Evolutionary conservation across 2,888 invertebrate genomes (phyloP).

Genomic region (Artemia sp.): DNA sequence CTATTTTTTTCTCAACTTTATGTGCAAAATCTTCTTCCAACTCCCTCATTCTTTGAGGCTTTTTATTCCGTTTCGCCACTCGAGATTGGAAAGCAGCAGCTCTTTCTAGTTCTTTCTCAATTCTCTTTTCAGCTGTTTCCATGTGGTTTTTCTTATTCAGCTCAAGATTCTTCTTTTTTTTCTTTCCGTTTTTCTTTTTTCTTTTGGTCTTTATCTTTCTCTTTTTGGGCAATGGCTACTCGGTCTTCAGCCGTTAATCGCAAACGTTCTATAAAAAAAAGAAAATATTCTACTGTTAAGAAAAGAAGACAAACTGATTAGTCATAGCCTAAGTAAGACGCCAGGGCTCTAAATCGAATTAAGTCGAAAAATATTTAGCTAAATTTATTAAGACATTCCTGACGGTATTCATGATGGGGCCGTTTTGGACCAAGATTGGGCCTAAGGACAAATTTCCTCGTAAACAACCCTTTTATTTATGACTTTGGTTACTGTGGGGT

Average conservation of each 20-base stretch:
- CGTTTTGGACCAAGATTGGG: no score
- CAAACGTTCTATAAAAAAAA: conserved; percentile 40
- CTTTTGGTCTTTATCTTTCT: conserved; percentile 20
- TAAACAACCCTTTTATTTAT: no score
- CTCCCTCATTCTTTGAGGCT: conserved; percentile 39
- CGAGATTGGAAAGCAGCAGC: conserved; percentile 17
- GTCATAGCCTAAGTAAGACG: no score
- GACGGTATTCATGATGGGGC: no score
- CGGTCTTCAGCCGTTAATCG: conserved; percentile 28
- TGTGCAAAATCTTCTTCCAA: conserved; percentile 36
- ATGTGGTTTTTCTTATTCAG: conserved; percentile 18
- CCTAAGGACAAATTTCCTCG: no score
- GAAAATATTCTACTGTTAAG: no score
- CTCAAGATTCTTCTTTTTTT: conserved; percentile 34
- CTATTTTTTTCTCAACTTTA: conserved; percentile 29
- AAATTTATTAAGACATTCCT: no score
- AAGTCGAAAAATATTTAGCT: no score
- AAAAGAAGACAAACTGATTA: no score
- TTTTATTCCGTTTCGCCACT: conserved; percentile 20
- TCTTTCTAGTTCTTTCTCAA: conserved; percentile 28
- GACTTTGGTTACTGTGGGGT: no score
- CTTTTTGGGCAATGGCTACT: conserved; percentile 29
- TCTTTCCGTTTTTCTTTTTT: conserved; percentile 30
- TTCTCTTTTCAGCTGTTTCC: conserved; percentile 15
- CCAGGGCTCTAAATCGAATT: no score